Evolutionary conservation across 1,140 invertebrate genomes (phyloP).

Genomic region (Neodiprion virginianus): DNA sequence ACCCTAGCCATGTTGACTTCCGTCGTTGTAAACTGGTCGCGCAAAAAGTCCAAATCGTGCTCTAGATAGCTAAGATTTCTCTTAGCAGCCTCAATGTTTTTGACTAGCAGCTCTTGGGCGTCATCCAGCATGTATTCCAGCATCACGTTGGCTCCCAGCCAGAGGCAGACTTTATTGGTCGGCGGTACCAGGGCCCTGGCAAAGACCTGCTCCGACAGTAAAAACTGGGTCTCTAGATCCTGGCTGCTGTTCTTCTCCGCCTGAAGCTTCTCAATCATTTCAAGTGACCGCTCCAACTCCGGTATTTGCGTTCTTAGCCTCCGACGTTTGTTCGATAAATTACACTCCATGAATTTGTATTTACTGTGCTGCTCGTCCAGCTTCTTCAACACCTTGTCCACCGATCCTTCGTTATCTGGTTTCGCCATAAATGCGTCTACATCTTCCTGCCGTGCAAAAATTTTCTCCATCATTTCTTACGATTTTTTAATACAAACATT

Average conservation of each 20-base stretch:
- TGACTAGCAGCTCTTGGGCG: slow-evolving; percentile 84
- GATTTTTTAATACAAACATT: slow-evolving; percentile 10
- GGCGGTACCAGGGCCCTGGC: slow-evolving; percentile 88
- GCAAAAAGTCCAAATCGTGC: slow-evolving; percentile 88
- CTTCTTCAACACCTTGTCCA: slow-evolving; percentile 82
- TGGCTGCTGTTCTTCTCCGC: slow-evolving; percentile 73
- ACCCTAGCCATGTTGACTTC: slow-evolving; percentile 98
- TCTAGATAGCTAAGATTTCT: slow-evolving; percentile 86
- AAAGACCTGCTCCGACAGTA: slow-evolving; percentile 95
- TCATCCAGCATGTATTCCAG: slow-evolving; percentile 95
- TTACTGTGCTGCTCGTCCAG: slow-evolving; percentile 93
- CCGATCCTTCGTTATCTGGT: slow-evolving; percentile 79
- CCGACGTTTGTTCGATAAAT: slow-evolving; percentile 82
- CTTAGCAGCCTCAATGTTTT: slow-evolving; percentile 88
- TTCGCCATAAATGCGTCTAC: slow-evolving; percentile 91
- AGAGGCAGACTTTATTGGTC: slow-evolving; percentile 94
- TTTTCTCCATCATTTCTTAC: not conserved
- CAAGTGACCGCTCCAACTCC: slow-evolving; percentile 88
- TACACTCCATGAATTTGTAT: slow-evolving; percentile 97
- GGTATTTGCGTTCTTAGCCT: slow-evolving; percentile 90
- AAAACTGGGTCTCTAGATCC: slow-evolving; percentile 88
- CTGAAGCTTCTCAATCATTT: slow-evolving; percentile 91
- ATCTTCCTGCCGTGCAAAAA: slow-evolving; percentile 79
- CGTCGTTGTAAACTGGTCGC: slow-evolving; percentile 97
- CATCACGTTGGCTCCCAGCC: slow-evolving; percentile 99